Percentiles rank a stretch among this genome's conserved stretches.
Evolutionary conservation across 2,888 invertebrate genomes (phyloP).

Genomic region (Limenitis camilla): DNA sequence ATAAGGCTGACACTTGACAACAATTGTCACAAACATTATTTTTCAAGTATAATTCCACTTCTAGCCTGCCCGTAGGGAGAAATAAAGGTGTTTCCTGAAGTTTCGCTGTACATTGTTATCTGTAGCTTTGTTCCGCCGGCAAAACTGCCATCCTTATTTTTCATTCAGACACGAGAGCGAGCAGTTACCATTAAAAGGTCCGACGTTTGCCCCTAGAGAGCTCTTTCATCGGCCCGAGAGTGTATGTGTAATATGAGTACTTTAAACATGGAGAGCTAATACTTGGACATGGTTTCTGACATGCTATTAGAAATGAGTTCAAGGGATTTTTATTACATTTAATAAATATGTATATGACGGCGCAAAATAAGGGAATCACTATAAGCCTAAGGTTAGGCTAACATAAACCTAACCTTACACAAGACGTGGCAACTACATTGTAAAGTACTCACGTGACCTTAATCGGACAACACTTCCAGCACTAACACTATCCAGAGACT

Average conservation of each 20-base stretch:
- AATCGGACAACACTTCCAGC: too few species aligned
- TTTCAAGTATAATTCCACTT: slow-evolving; percentile 1
- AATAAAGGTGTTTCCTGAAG: slow-evolving; percentile 11
- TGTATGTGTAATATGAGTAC: slow-evolving; percentile 34
- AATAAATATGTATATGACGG: too few species aligned
- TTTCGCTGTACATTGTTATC: slow-evolving; percentile 25
- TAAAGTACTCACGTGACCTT: too few species aligned
- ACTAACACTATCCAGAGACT: too few species aligned
- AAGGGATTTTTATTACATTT: not conserved
- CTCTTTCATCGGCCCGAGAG: slow-evolving; percentile 47
- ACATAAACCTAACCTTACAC: too few species aligned
- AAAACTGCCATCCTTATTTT: slow-evolving; percentile 44
- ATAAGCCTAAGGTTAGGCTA: too few species aligned
- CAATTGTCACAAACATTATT: not conserved
- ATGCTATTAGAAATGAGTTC: not conserved
- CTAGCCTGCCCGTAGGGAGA: not conserved
- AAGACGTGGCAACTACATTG: too few species aligned
- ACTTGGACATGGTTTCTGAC: slow-evolving; percentile 1
- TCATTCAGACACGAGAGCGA: slow-evolving; percentile 47
- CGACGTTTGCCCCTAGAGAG: slow-evolving; percentile 56
- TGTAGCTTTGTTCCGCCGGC: slow-evolving; percentile 21
- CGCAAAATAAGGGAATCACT: too few species aligned
- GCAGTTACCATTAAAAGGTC: slow-evolving; percentile 61
- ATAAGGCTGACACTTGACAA: not conserved
- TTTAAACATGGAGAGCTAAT: slow-evolving; percentile 14